Conservation (phyloP, 1,140 invertebrate genomes). For the Condylostylus longicornis region DNA sequence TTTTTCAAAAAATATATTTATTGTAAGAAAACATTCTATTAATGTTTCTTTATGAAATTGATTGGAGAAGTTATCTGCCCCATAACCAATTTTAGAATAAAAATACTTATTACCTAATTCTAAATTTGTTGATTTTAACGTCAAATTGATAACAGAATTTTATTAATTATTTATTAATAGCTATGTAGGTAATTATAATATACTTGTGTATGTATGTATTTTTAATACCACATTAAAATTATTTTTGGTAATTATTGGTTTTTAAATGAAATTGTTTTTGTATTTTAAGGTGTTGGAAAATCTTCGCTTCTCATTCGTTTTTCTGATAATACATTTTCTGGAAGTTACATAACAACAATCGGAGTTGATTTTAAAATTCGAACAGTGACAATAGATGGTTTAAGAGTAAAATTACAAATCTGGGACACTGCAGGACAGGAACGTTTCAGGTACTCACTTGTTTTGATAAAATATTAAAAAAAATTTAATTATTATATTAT, state of each 20-base stretch:
- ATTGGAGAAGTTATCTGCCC: no score
- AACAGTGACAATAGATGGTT: conserved; percentile 85
- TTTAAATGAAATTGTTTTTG: no score
- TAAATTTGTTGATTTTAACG: background rate
- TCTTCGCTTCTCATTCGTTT: conserved; percentile 93
- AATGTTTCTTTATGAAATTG: no score
- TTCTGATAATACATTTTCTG: conserved; percentile 95
- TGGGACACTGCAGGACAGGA: conserved; percentile 90
- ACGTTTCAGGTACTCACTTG: no score
- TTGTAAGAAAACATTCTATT: no score
- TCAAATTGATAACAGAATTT: background rate
- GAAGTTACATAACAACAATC: conserved; percentile 98
- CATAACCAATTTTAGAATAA: no score
- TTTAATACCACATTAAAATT: background rate
- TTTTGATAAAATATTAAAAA: conserved; percentile 93
- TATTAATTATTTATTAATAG: background rate
- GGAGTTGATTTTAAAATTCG: conserved; percentile 99
- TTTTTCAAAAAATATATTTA: no score
- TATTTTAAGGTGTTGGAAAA: conserved; percentile 85
- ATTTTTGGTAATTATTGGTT: no score
- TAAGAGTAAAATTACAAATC: conserved; percentile 95
- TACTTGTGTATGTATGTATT: background rate
- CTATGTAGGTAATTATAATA: background rate
- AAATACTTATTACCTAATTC: conserved; percentile 1
- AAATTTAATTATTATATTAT: conserved; percentile 43